Evolutionary conservation across 2,888 invertebrate species (phyloP), one percentile per base, ranked within the genome.

Genomic region (Darwinula stevensoni): DNA sequence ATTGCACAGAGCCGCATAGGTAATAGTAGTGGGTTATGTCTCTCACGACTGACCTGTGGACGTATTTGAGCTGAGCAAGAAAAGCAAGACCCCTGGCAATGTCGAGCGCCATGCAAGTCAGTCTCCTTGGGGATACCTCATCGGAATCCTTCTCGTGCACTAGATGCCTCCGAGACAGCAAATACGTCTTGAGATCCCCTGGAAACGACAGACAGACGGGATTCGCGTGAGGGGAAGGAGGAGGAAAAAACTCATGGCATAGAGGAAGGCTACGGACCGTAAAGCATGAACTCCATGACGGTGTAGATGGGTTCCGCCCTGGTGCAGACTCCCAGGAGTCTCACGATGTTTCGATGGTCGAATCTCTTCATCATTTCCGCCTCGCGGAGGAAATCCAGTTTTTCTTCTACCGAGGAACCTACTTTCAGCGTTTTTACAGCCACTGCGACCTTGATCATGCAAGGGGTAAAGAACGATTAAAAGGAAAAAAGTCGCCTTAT

Each of bases 331-430:
- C 73, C 84, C 14, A 82, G 52, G 17, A 86, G 54, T 40, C 67
- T 64, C 11, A 86, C 69, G 33, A 86, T 70, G 49, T 86, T 84
- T 44, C 68, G 67, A 48, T 86, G 82, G 34, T 76, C 71, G 49
- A 86, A 80, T 30, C 74, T 62, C 47, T 84, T 84, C 84, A 86
- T 86, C 14, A 78, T 70, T 48, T 84, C 80, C 2, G 84, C 82
- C 50, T 86, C 86, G 32, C 76, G 71, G 26, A 86, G 56, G 45
- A 86, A 86, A 49, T 86, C 82, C 14, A 82, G 54, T 47, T 80
- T 80, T 45, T 78, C 76, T 41, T 82, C 80, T 2, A 69, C 65
- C 5, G 63, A 62, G 1, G 75, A 73, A 3, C 75, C 75, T 22
- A 67, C 57, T 51, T 82, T 80, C 3, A 84, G 57, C 0, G 82